A percentile compares a stretch with the other conserved stretches of the same genome.
Evolutionary conservation across 2,888 invertebrate genomes (phyloP).

Genomic region (Andrena bucephala): DNA sequence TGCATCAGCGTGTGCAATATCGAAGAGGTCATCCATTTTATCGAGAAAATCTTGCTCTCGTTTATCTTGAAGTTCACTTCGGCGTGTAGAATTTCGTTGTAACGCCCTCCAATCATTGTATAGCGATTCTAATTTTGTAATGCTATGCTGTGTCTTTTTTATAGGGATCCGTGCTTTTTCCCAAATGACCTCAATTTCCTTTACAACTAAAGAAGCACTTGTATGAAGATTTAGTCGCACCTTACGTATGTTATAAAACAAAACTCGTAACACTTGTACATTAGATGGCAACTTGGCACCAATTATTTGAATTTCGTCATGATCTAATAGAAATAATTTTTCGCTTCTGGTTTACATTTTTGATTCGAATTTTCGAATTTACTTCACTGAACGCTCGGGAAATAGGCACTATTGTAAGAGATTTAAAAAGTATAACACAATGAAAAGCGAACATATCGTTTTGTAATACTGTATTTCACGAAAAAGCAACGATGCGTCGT

Average conservation of each 20-base stretch:
- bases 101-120: not conserved
- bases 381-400: not conserved
- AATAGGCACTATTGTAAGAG: no score
- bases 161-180: no score
- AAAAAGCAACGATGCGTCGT: no score
- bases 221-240: not conserved
- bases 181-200: not conserved
- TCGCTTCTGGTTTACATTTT: constrained; percentile 1
- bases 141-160: not conserved
- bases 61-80: not conserved
- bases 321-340: not conserved
- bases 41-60: not conserved
- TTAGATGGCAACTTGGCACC: constrained; percentile 1
- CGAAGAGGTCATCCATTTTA: constrained; percentile 5
- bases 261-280: not conserved
- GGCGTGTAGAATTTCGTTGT: not conserved
- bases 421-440: no score
- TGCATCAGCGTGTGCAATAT: not conserved
- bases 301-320: not conserved
- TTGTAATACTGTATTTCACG: no score
- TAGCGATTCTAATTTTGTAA: not conserved
- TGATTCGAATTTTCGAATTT: not conserved
- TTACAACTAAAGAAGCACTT: not conserved
- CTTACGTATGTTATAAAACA: constrained; percentile 3
- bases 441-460: no score